phyloP scores from a whole-genome alignment of 1,140 invertebrate genomes.

The Wiebesia pumilae region DNA sequence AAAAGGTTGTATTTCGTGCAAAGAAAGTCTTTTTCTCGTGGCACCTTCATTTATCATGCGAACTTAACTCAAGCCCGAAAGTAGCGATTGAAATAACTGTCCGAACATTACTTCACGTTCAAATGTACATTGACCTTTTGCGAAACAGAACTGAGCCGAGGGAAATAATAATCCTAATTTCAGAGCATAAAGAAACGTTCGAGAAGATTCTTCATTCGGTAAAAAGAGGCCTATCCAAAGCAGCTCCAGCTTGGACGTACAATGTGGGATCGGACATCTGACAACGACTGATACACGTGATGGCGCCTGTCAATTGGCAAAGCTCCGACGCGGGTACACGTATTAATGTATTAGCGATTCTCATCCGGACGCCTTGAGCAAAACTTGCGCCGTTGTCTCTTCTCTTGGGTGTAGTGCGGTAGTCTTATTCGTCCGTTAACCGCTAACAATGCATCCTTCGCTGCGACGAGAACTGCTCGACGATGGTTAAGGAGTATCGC shows the following conservation, averaged over 20 bases:
- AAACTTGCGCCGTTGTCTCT: background rate
- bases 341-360: background rate
- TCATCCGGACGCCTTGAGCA: background rate
- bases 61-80: no score
- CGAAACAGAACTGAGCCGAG: background rate
- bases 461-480: background rate
- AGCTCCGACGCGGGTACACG: background rate
- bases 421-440: background rate
- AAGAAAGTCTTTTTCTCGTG: no score
- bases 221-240: background rate
- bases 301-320: background rate
- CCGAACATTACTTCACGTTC: no score
- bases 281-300: background rate
- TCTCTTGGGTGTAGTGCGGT: background rate
- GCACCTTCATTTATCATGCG: no score
- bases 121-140: background rate
- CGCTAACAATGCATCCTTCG: constrained; percentile 1
- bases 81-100: no score
- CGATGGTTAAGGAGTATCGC: background rate
- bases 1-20: no score
- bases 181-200: background rate
- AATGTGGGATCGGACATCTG: background rate
- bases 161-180: background rate
- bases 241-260: background rate
- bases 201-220: background rate